Conservation (phyloP, 2,888 invertebrate species). For the Dendrolimus houi region DNA sequence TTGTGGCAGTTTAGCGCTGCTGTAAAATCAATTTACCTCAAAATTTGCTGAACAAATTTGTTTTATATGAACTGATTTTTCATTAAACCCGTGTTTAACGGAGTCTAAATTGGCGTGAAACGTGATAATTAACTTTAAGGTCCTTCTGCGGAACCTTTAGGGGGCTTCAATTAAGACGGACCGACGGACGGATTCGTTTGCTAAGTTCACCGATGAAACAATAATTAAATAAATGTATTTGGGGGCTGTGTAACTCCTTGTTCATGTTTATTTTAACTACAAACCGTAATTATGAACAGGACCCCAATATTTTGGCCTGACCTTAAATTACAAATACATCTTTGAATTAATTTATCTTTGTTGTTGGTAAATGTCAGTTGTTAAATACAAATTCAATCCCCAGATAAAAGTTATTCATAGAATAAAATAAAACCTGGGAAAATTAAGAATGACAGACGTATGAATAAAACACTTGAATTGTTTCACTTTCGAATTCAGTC, state of each 20-base stretch:
- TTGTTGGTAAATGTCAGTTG: too few relatives aligned
- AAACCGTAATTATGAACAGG: background rate
- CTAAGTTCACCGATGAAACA: constrained; percentile 29
- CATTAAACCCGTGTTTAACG: constrained; percentile 7
- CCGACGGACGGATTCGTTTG: constrained; percentile 48
- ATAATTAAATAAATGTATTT: constrained; percentile 23
- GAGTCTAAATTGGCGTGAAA: constrained; percentile 18
- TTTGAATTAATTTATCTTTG: too few relatives aligned
- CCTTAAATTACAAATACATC: too few relatives aligned
- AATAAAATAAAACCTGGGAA: too few relatives aligned
- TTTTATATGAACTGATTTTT: background rate
- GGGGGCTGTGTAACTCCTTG: constrained; percentile 12
- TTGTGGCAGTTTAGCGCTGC: background rate
- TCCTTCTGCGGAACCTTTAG: constrained; percentile 30
- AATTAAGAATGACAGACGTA: too few relatives aligned
- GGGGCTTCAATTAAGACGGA: constrained; percentile 48
- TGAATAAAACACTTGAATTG: too few relatives aligned
- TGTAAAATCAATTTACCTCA: background rate
- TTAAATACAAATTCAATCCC: too few relatives aligned
- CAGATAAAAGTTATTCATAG: too few relatives aligned
- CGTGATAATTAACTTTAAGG: constrained; percentile 36
- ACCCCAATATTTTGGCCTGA: background rate
- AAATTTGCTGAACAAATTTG: background rate
- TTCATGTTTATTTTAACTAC: constrained; percentile 1
- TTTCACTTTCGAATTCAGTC: too few relatives aligned